Percentiles rank a stretch among this genome's conserved stretches.
Evolutionary conservation across 2,888 invertebrate genomes (phyloP).

Genomic region (Entomobrya multifasciata): DNA sequence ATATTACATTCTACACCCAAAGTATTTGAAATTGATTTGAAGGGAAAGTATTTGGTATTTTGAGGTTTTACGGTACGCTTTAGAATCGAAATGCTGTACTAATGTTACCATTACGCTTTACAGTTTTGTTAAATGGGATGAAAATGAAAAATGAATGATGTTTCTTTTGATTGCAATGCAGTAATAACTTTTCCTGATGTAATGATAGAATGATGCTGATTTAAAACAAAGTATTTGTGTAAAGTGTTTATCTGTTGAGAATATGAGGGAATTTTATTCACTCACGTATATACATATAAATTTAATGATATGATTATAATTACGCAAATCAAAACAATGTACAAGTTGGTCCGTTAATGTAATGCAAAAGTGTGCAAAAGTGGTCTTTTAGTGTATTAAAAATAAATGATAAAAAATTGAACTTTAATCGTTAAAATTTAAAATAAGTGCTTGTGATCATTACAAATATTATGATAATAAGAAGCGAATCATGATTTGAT

Average conservation of each 20-base stretch:
- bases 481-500: background rate
- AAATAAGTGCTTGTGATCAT: background rate
- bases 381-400: background rate
- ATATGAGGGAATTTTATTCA: too few relatives aligned
- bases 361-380: background rate
- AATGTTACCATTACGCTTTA: constrained; percentile 10
- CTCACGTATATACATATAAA: too few relatives aligned
- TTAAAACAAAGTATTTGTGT: background rate
- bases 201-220: constrained; percentile 20
- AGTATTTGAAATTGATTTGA: too few relatives aligned
- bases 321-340: background rate
- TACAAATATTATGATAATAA: background rate
- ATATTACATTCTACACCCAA: too few relatives aligned
- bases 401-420: background rate
- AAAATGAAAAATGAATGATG: constrained; percentile 49
- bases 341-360: background rate
- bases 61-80: background rate
- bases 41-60: background rate
- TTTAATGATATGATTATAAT: background rate
- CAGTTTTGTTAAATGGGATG: constrained; percentile 51
- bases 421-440: background rate
- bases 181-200: constrained; percentile 30
- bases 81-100: too few relatives aligned
- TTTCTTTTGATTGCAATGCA: background rate
- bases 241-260: background rate